phyloP scores from a whole-genome alignment of 1,140 invertebrate genomes.

The Drosophila murphyi region DNA sequence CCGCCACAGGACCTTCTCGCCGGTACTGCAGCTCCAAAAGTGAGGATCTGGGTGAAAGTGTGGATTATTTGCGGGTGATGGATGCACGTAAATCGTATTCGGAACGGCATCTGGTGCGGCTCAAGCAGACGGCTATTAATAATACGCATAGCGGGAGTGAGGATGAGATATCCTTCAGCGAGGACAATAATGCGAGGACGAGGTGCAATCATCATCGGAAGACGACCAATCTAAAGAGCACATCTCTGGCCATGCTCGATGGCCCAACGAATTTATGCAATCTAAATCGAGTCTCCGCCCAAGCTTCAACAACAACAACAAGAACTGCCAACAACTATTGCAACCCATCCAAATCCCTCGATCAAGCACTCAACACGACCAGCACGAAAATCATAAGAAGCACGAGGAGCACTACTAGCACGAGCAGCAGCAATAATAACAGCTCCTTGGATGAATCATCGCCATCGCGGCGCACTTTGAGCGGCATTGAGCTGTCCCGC shows the following conservation, averaged over 20 bases:
- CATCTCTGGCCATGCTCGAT: constrained; percentile 77
- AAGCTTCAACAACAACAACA: constrained; percentile 19
- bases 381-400: constrained; percentile 9
- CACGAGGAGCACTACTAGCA: constrained; percentile 37
- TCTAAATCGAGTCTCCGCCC: constrained; percentile 44
- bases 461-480: constrained; percentile 66
- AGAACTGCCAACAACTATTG: constrained; percentile 57
- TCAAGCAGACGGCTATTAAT: constrained; percentile 83
- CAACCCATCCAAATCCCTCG: constrained; percentile 70
- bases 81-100: constrained; percentile 81
- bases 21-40: constrained; percentile 82
- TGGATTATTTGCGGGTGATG: constrained; percentile 77
- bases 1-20: constrained; percentile 28
- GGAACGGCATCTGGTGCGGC: constrained; percentile 76
- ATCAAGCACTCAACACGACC: constrained; percentile 54
- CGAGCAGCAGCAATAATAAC: constrained; percentile 48
- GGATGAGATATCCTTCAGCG: constrained; percentile 82
- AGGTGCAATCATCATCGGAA: constrained; percentile 40
- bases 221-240: constrained; percentile 84
- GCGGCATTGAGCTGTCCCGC: constrained; percentile 73
- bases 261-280: constrained; percentile 81
- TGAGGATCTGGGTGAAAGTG: constrained; percentile 74
- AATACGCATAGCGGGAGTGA: constrained; percentile 71
- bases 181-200: constrained; percentile 72
- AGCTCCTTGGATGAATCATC: constrained; percentile 79